phyloP scores from a whole-genome alignment of 2,888 invertebrate genomes.

The Eristalinus aeneus region DNA sequence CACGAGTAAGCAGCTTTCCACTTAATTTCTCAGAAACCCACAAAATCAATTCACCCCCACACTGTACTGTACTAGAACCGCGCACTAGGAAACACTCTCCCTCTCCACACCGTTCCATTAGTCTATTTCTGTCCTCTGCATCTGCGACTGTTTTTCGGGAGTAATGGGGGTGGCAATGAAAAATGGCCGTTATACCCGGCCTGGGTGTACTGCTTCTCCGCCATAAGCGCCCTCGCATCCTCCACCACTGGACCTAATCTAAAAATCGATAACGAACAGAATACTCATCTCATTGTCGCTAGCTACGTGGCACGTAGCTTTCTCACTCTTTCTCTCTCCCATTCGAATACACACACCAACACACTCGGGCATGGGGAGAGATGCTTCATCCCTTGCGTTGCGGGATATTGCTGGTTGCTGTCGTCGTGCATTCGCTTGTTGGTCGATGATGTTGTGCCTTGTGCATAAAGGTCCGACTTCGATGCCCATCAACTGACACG shows the following conservation, averaged over 20 bases:
- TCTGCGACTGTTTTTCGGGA: constrained; percentile 46
- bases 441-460: constrained; percentile 54
- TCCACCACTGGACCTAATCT: constrained; percentile 59
- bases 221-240: constrained; percentile 11
- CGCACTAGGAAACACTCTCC: constrained; percentile 37
- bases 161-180: constrained; percentile 56
- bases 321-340: constrained; percentile 2
- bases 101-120: constrained; percentile 6
- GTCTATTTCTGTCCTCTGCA: constrained; percentile 15
- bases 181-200: constrained; percentile 44
- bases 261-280: constrained; percentile 69
- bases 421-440: constrained; percentile 58
- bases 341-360: neutral
- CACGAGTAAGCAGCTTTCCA: neutral
- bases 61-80: neutral
- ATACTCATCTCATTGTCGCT: constrained; percentile 55
- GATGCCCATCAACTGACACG: neutral
- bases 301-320: constrained; percentile 27
- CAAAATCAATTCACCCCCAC: neutral
- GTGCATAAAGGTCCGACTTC: constrained; percentile 32
- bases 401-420: constrained; percentile 4
- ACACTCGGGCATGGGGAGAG: neutral
- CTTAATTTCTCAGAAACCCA: neutral
- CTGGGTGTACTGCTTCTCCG: constrained; percentile 9
- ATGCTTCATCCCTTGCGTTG: neutral